Conservation (phyloP, 2,888 invertebrate genomes). For the Ellobium chinense region DNA sequence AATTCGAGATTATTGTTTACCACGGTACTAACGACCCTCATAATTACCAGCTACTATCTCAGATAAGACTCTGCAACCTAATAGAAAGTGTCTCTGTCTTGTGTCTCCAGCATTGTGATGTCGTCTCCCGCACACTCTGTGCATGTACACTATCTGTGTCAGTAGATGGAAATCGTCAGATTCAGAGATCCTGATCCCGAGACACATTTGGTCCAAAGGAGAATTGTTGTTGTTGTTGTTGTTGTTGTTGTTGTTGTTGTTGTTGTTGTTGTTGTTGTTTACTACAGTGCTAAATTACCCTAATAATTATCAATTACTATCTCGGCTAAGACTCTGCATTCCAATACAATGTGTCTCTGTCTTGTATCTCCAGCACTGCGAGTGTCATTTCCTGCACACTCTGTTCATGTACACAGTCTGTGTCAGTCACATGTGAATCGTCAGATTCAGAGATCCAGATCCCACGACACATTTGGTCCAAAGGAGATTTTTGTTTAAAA, state of each 20-base stretch:
- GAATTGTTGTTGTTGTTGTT: neutral
- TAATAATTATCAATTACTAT: too few relatives aligned
- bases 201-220: too few relatives aligned
- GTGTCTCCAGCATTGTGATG: constrained; percentile 83
- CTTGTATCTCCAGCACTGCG: constrained; percentile 81
- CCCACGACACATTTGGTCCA: too few relatives aligned
- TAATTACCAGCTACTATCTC: too few relatives aligned
- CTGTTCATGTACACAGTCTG: constrained; percentile 84
- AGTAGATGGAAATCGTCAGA: constrained; percentile 86
- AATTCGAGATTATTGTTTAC: neutral
- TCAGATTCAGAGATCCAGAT: constrained; percentile 71
- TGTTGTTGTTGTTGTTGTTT: neutral
- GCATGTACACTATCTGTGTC: constrained; percentile 84
- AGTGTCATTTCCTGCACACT: constrained; percentile 83
- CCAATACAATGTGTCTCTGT: too few relatives aligned
- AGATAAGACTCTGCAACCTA: too few relatives aligned
- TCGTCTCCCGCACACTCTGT: constrained; percentile 83
- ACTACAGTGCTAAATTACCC: too few relatives aligned
- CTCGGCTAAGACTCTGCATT: too few relatives aligned
- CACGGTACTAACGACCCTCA: too few relatives aligned
- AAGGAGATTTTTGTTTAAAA: too few relatives aligned
- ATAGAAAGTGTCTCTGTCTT: neutral
- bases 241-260: neutral
- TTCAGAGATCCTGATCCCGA: neutral
- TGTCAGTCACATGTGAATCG: constrained; percentile 86